Evolutionary conservation across 2,888 invertebrate species (phyloP).

Genomic region (Lumbricus terrestris): DNA sequence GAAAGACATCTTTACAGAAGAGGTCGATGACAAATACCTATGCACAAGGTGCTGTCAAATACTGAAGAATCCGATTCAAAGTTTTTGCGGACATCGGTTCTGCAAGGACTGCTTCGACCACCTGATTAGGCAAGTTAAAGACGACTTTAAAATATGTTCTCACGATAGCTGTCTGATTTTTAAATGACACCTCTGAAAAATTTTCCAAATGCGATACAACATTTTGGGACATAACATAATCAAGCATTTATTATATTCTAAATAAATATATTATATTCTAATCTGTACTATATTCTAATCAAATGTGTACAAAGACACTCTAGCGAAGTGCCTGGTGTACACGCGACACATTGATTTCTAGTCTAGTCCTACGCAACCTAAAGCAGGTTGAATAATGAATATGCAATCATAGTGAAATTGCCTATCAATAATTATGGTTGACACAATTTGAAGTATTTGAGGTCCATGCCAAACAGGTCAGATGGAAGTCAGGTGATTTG

Average conservation of each 20-base stretch:
- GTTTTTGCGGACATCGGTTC: not conserved
- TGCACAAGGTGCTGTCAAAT: not conserved
- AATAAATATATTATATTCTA: too few species aligned
- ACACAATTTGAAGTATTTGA: not conserved
- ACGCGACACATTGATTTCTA: not conserved
- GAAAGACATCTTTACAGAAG: not conserved
- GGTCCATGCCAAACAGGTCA: not conserved
- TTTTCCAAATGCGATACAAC: not conserved
- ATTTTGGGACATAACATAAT: not conserved
- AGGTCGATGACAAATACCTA: not conserved
- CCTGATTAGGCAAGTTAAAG: not conserved
- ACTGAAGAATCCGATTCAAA: not conserved
- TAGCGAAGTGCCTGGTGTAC: not conserved
- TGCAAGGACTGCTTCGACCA: constrained; percentile 10
- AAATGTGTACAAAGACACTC: too few species aligned
- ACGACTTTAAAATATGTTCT: not conserved
- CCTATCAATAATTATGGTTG: too few species aligned
- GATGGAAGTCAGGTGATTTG: not conserved
- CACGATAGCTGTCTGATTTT: not conserved
- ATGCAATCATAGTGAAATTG: too few species aligned
- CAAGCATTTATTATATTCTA: too few species aligned
- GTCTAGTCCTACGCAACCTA: not conserved
- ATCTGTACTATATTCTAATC: too few species aligned
- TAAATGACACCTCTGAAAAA: not conserved
- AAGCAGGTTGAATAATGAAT: not conserved